Percentiles rank a stretch among this genome's conserved stretches.
Conservation (phyloP, 2,113 vertebrate genomes). For the Nyctereutes procyonoides region DNA sequence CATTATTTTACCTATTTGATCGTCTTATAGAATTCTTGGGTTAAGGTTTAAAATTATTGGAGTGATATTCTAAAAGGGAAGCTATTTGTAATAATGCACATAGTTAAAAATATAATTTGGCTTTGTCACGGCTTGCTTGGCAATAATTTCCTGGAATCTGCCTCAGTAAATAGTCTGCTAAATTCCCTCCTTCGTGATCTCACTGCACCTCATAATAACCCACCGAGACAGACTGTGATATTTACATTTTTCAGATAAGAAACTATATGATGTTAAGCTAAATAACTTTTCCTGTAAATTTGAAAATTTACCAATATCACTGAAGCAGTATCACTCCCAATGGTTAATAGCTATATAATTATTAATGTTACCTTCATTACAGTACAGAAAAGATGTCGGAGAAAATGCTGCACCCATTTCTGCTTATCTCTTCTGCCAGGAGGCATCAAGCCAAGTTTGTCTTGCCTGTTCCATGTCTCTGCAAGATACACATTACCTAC, state of each 20-base stretch:
- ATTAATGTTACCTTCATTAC: not conserved
- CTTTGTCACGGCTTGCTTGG: not conserved
- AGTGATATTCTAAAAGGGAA: not conserved
- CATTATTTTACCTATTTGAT: not conserved
- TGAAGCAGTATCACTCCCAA: not conserved
- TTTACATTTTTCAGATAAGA: not conserved
- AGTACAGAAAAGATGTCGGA: not conserved
- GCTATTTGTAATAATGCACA: not conserved
- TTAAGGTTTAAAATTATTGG: not conserved
- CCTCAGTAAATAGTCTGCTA: not conserved
- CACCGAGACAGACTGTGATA: not conserved
- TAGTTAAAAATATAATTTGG: not conserved
- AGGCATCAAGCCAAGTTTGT: accelerated
- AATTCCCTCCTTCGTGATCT: not conserved
- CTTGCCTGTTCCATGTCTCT: not conserved
- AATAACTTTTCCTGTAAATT: not conserved
- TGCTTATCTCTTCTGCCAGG: accelerated
- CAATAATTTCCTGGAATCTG: not conserved
- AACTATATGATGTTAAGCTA: not conserved
- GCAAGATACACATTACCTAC: accelerated
- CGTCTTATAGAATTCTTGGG: not conserved
- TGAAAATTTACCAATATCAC: not conserved
- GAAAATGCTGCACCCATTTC: not conserved
- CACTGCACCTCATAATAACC: not conserved
- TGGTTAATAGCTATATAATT: not conserved